phyloP scores from a whole-genome alignment of 1,140 invertebrate species.

The Drosophila littoralis region DNA sequence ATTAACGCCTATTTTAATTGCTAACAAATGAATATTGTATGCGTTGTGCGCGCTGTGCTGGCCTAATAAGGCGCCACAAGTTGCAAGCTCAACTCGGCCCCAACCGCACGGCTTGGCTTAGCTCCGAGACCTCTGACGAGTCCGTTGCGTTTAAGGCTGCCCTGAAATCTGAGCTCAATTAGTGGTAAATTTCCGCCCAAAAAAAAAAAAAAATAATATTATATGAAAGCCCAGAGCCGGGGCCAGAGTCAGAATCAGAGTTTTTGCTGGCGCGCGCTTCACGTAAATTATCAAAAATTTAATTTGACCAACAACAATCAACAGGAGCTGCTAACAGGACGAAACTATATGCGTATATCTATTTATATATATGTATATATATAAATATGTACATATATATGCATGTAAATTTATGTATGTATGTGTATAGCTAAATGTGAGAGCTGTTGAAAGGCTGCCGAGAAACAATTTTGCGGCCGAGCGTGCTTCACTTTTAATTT shows the following conservation, averaged over 20 bases:
- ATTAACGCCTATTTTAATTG: conserved; percentile 35
- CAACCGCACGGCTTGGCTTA: neutral
- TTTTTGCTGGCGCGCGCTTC: conserved; percentile 47
- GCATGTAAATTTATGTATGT: neutral
- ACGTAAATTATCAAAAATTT: conserved; percentile 51
- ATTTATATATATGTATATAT: too few species aligned
- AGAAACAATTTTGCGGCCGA: conserved; percentile 48
- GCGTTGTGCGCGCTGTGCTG: neutral
- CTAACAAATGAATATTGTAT: neutral
- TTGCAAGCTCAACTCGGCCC: conserved; percentile 2
- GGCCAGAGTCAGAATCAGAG: conserved; percentile 1
- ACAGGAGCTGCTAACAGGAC: neutral
- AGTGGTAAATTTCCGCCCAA: conserved; percentile 28
- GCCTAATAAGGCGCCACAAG: conserved; percentile 24
- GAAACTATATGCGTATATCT: neutral
- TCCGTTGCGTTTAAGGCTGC: neutral
- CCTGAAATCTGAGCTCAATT: conserved; percentile 74
- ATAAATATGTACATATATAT: neutral
- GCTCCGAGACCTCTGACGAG: neutral
- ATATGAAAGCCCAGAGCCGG: neutral
- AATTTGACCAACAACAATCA: conserved; percentile 62
- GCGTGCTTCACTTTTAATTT: conserved; percentile 76
- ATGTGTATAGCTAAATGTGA: neutral
- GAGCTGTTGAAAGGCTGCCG: conserved; percentile 16
- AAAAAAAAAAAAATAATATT: neutral